Evolutionary conservation across 2,888 invertebrate species (phyloP), one percentile per base, ranked within the genome.

Genomic region (Ernsta delagoae): DNA sequence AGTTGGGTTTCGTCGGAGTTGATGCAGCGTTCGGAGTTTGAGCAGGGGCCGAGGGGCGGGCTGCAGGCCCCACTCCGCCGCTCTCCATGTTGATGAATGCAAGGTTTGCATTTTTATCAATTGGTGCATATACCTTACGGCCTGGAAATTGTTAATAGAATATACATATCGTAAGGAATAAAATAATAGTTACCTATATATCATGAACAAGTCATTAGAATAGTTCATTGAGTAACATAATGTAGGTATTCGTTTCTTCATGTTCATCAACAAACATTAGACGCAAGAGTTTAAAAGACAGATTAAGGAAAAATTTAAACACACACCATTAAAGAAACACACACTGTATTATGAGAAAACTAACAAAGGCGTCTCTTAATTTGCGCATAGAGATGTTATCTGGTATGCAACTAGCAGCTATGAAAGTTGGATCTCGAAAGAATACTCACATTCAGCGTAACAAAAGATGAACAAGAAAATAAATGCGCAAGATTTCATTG

Each of bases 21-120:
- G 75, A 71, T 5, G 69, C 50, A 8, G n/a, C 60, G 4, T 34
- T 12, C n/a, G 65, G 65, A 8, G 65, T 45, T 6, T 57, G 65
- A 5, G 34, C 56, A 7, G 60, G 53, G n/a, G n/a, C n/a, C n/a
- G n/a, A n/a, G n/a, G n/a, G n/a, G n/a, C 66, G 75, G 5, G 72
- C 71, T 3, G 77, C 71, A n/a, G 79, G 75, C 62, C 76, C 73
- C 39, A 75, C 66, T 1, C 78, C 82, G 1, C 91, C 90, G 8
- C 78, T 78, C 74, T 93, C 93, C 90, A 91, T 92, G 72, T 91
- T 91, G 71, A 93, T 93, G 73, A 93, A 93, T 56, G 86, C 91
- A 34, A 87, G 70, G 75, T 92, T 92, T 0, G 89, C 93, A 87
- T 88, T 86, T 82, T 92, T 93, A 78, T 88, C 86, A 63, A 91